Percentiles rank a stretch among this genome's conserved stretches.
phyloP scores from a whole-genome alignment of 2,888 invertebrate species.

The Lochmaea crataegi region DNA sequence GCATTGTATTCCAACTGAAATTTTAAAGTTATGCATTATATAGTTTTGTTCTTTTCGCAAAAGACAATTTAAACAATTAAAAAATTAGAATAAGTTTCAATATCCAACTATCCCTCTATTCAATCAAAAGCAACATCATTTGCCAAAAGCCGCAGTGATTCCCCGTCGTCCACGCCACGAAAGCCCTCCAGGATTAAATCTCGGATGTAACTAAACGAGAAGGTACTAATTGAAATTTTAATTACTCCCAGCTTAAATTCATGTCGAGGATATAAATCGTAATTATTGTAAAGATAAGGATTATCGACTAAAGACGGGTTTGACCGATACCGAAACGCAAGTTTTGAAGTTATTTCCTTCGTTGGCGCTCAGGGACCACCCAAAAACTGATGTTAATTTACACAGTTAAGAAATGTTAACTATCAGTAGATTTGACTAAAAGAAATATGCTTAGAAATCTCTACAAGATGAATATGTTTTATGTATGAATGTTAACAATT shows the following conservation, averaged over 20 bases:
- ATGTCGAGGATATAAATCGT: not conserved
- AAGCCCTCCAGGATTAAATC: conserved; percentile 18
- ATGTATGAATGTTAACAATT: too few species aligned
- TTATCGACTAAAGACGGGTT: conserved; percentile 6
- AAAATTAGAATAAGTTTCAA: not conserved
- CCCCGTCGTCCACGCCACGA: conserved; percentile 13
- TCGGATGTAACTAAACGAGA: conserved; percentile 33
- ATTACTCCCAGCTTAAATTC: conserved; percentile 20
- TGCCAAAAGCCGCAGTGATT: conserved; percentile 1
- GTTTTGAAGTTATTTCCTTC: not conserved
- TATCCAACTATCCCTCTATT: not conserved
- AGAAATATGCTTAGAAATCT: too few species aligned
- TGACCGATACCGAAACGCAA: not conserved
- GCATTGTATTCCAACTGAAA: too few species aligned
- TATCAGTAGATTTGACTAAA: too few species aligned
- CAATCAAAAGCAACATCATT: not conserved
- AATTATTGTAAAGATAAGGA: conserved; percentile 17
- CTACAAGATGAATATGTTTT: too few species aligned
- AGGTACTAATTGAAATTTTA: conserved; percentile 37
- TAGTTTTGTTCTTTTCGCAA: too few species aligned
- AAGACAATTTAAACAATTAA: not conserved
- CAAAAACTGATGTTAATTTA: not conserved
- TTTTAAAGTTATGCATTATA: too few species aligned
- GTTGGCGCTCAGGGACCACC: not conserved
- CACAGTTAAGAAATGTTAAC: not conserved